Conservation (phyloP, 2,888 invertebrate species). For the Melieria picta region DNA sequence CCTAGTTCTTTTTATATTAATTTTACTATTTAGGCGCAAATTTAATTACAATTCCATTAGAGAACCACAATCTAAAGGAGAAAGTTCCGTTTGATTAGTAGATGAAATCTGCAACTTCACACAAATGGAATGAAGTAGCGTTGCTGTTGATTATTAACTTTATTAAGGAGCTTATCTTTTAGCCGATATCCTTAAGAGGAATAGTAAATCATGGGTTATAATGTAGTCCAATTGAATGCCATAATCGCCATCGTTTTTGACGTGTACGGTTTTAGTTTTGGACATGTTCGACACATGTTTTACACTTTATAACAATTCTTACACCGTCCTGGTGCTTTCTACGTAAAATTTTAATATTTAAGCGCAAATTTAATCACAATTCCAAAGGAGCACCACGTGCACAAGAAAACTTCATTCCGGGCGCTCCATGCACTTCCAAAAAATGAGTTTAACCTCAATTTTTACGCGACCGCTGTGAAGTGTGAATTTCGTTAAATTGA, state of each 20-base stretch:
- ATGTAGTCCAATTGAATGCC: conserved; percentile 56
- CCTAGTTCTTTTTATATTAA: background rate
- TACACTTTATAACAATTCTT: too few species aligned
- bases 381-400: too few species aligned
- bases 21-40: too few species aligned
- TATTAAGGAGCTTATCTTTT: conserved; percentile 53
- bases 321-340: too few species aligned
- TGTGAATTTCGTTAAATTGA: background rate
- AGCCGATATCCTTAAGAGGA: conserved; percentile 58
- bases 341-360: too few species aligned
- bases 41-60: too few species aligned
- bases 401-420: too few species aligned
- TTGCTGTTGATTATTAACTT: conserved; percentile 49
- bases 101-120: background rate
- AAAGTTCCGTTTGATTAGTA: too few species aligned
- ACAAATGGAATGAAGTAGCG: background rate
- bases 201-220: conserved; percentile 48
- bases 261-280: conserved; percentile 44
- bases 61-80: too few species aligned
- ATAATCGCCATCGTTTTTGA: conserved; percentile 38
- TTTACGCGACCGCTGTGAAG: background rate
- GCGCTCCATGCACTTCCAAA: too few species aligned
- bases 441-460: conserved; percentile 12
- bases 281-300: conserved; percentile 21
- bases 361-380: too few species aligned